phyloP scores from a whole-genome alignment of 2,888 invertebrate species.

The Oegoconia quadripuncta region DNA sequence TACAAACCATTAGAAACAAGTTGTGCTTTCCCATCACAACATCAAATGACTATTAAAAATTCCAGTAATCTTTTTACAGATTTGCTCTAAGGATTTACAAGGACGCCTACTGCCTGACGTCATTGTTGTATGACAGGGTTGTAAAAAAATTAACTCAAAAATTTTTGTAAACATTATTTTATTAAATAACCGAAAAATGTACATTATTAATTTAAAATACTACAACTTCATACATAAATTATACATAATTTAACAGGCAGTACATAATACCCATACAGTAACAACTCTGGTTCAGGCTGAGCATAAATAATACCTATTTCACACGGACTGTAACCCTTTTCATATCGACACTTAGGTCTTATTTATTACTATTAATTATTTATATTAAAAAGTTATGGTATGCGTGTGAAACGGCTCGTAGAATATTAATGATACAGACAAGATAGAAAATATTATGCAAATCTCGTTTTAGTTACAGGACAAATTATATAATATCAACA shows the following conservation, averaged over 20 bases:
- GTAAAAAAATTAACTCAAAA: not conserved
- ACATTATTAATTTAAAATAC: constrained; percentile 60
- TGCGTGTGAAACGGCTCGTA: no score
- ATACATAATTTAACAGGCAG: constrained; percentile 53
- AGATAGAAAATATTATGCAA: constrained; percentile 4
- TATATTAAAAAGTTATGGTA: not conserved
- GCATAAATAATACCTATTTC: not conserved
- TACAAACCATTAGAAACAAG: no score
- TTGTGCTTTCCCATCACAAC: no score
- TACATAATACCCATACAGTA: constrained; percentile 2
- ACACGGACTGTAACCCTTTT: not conserved
- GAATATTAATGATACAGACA: no score
- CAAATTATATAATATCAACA: no score
- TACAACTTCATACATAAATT: constrained; percentile 67
- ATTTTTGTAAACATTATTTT: constrained; percentile 70
- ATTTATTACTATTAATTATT: not conserved
- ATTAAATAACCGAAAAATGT: constrained; percentile 72
- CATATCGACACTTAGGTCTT: not conserved
- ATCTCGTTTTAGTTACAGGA: no score
- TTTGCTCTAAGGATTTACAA: no score
- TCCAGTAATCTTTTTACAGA: no score
- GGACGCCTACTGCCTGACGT: no score
- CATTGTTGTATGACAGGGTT: not conserved
- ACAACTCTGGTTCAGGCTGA: not conserved
- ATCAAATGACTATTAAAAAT: no score